Evolutionary conservation across 2,797 vertebrate genomes (phyloP).

Genomic region (Gallinago solitaria): DNA sequence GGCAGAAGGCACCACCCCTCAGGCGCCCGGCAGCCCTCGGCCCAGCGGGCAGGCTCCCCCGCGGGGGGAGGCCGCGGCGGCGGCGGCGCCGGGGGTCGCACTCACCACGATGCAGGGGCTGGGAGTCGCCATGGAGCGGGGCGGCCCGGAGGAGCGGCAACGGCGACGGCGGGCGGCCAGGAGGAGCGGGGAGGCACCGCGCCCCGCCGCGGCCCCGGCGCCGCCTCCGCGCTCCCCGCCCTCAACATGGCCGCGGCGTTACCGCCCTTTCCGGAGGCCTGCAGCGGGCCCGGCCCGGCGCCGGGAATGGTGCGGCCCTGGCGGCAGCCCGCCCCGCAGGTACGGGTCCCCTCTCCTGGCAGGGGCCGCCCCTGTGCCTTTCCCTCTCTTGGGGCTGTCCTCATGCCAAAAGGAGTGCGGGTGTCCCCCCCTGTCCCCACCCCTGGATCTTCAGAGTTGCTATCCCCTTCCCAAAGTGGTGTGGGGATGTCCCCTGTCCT

Average conservation of each 20-base stretch:
- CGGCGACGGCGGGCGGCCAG: not conserved
- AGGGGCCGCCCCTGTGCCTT: no score
- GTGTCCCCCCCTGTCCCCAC: not conserved
- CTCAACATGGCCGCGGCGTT: slow-evolving; percentile 41
- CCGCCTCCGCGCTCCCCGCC: slow-evolving; percentile 7
- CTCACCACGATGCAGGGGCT: not conserved
- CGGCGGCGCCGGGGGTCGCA: not conserved
- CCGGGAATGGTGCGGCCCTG: no score
- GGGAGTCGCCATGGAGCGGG: not conserved
- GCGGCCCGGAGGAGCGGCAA: not conserved
- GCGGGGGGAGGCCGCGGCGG: not conserved
- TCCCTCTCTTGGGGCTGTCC: not conserved
- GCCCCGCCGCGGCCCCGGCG: not conserved
- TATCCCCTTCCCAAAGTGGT: fast-evolving
- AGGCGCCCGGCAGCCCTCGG: not conserved
- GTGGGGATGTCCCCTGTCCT: not conserved
- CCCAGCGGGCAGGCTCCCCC: not conserved
- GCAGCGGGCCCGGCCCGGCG: not conserved
- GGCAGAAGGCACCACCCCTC: not conserved
- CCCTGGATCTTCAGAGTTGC: not conserved
- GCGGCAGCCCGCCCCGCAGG: not conserved
- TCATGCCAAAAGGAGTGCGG: not conserved
- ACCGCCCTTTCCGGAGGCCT: not conserved
- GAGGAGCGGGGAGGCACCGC: not conserved
- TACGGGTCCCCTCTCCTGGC: not conserved